A percentile compares a stretch with the other conserved stretches of the same genome.
Evolutionary conservation across 2,797 vertebrate species (phyloP).

Genomic region (Nyctalus aviator): DNA sequence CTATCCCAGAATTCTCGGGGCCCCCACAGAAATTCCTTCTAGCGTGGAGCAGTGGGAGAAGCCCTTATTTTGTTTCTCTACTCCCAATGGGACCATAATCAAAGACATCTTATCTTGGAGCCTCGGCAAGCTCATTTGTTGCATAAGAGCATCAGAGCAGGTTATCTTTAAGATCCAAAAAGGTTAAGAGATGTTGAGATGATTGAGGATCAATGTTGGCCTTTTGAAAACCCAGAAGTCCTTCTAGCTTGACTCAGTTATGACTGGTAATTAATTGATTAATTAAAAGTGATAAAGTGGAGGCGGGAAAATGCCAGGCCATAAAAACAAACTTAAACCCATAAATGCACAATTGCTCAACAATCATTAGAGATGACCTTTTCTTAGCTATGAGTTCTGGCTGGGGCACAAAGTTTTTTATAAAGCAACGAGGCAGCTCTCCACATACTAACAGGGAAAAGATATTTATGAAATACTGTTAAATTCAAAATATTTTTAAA

Average conservation of each 20-base stretch:
- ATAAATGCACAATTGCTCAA: neutral
- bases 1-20: neutral
- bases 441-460: neutral
- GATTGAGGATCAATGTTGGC: neutral
- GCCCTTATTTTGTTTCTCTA: no score
- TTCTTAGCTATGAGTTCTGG: neutral
- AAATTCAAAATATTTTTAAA: neutral
- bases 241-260: neutral
- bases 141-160: neutral
- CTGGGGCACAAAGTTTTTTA: neutral
- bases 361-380: neutral
- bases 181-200: neutral
- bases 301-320: neutral
- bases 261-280: neutral
- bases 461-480: neutral
- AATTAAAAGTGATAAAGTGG: neutral
- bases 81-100: neutral
- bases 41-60: neutral
- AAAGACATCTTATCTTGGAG: neutral
- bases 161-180: neutral
- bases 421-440: neutral
- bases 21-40: neutral
- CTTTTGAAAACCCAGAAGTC: neutral
- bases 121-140: neutral
- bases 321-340: neutral